Conservation (phyloP, 2,113 vertebrate genomes). For the Podilymbus podiceps region DNA sequence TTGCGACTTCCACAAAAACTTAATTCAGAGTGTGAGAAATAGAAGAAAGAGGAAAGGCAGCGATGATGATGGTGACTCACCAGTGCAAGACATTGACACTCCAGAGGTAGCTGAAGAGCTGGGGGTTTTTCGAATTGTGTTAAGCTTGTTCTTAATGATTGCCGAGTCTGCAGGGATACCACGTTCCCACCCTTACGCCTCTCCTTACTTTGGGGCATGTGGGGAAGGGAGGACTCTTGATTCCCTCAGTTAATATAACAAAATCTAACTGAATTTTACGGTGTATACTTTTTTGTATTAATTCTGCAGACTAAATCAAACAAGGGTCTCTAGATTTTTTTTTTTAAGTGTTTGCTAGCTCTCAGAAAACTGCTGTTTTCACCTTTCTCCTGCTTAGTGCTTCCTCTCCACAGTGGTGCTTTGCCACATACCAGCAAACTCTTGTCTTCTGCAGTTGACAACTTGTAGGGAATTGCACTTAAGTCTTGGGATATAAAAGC, state of each 20-base stretch:
- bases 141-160: not conserved
- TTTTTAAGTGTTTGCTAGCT: not conserved
- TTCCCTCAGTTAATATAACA: not conserved
- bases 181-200: not conserved
- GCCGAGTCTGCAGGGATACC: accelerated
- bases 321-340: not conserved
- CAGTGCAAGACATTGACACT: slow-evolving; percentile 80
- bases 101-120: slow-evolving; percentile 75
- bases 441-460: not conserved
- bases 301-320: not conserved
- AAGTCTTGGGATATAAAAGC: not conserved
- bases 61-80: slow-evolving; percentile 84
- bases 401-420: not conserved
- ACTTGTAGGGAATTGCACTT: not conserved
- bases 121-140: not conserved
- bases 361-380: not conserved
- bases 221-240: not conserved
- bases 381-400: not conserved
- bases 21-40: slow-evolving; percentile 84
- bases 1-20: slow-evolving; percentile 84
- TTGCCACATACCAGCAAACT: not conserved
- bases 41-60: slow-evolving; percentile 85
- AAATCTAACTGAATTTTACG: not conserved
- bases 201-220: accelerated
- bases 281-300: not conserved